Evolutionary conservation across 2,797 vertebrate genomes (phyloP).

Genomic region (Tiaroga cobitis): DNA sequence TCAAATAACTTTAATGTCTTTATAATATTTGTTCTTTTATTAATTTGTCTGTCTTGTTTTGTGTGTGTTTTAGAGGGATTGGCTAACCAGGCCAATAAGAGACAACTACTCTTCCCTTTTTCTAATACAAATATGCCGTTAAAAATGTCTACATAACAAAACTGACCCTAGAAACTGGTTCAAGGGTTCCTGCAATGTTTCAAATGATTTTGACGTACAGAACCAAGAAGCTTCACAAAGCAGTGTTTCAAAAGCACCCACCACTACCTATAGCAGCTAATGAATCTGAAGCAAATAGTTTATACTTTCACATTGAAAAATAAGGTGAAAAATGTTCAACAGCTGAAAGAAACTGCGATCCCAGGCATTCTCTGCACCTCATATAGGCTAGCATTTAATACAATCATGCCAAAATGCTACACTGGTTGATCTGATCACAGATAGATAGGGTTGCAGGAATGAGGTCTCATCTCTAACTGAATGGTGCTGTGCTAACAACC

Average conservation of each 20-base stretch:
- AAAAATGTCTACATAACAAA: too few species aligned
- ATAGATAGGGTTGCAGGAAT: constrained; percentile 12
- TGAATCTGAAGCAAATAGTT: not conserved
- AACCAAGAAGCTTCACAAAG: not conserved
- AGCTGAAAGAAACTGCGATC: not conserved
- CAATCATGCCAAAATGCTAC: not conserved
- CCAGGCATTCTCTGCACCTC: not conserved
- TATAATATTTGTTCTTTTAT: not conserved
- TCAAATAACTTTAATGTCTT: not conserved
- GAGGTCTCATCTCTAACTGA: constrained; percentile 4
- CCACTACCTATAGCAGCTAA: not conserved
- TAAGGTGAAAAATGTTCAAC: not conserved
- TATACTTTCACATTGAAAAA: not conserved
- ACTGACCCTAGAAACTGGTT: too few species aligned
- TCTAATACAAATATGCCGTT: not conserved
- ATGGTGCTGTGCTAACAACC: not conserved
- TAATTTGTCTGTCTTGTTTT: not conserved
- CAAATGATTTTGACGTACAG: too few species aligned
- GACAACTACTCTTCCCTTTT: not conserved
- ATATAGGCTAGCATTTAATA: not conserved
- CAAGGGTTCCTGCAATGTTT: too few species aligned
- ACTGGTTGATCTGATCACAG: constrained; percentile 6
- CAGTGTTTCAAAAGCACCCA: not conserved
- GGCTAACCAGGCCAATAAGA: not conserved
- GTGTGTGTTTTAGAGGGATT: not conserved